Percentiles rank a stretch among this genome's conserved stretches.
Evolutionary conservation across 2,113 vertebrate species (phyloP).

Genomic region (Delphinus delphis): DNA sequence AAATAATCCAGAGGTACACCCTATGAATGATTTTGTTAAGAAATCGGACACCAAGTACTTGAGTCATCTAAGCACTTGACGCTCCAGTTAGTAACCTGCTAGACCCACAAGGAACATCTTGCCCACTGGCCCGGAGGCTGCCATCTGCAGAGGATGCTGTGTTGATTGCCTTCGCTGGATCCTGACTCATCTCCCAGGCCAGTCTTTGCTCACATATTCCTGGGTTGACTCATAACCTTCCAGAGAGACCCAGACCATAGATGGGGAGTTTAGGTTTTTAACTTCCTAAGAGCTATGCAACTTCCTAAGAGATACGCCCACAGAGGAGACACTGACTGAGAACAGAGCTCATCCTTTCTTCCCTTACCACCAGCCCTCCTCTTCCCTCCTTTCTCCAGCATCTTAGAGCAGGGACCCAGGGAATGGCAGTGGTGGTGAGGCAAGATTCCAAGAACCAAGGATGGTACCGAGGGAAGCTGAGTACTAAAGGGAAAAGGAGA

Average conservation of each 20-base stretch:
- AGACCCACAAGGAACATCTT: neutral
- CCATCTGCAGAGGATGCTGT: too few species aligned
- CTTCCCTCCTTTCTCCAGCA: neutral
- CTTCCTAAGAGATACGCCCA: neutral
- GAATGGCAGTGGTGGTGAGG: neutral
- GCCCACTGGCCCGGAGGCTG: neutral
- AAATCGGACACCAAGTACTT: neutral
- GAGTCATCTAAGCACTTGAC: neutral
- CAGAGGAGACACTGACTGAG: neutral
- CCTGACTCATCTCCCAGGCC: neutral
- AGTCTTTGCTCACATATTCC: rapidly evolving
- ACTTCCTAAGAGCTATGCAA: neutral
- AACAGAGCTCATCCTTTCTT: neutral
- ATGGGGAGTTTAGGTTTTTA: neutral
- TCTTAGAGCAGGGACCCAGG: neutral
- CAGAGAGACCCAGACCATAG: neutral
- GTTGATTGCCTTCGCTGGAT: neutral
- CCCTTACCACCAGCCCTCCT: too few species aligned
- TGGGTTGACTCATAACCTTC: neutral
- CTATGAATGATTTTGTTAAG: neutral
- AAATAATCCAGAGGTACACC: neutral
- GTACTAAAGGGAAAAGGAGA: neutral
- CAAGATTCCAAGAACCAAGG: neutral
- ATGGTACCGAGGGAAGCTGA: neutral
- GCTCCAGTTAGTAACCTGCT: neutral